Evolutionary conservation across 2,888 invertebrate genomes (phyloP).

Genomic region (Baronia brevicornis): DNA sequence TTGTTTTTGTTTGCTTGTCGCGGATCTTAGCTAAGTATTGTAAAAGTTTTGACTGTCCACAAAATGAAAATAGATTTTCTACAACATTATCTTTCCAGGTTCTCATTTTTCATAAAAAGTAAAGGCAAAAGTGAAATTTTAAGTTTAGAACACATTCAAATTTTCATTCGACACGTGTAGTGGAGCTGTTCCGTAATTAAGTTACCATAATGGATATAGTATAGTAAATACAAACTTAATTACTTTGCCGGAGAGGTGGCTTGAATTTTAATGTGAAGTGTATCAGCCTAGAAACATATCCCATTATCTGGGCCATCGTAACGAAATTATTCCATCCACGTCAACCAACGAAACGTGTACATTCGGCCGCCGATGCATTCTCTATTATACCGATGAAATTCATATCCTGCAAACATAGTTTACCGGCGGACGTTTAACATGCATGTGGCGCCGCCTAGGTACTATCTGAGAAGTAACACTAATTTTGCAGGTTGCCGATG

Average conservation of each 20-base stretch:
- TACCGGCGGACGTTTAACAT: slow-evolving; percentile 41
- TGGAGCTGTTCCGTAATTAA: slow-evolving; percentile 10
- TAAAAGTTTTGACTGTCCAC: no score
- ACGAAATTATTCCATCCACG: slow-evolving; percentile 54
- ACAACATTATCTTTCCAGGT: no score
- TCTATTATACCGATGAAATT: slow-evolving; percentile 35
- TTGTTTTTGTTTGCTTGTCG: no score
- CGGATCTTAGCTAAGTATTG: no score
- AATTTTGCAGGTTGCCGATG: slow-evolving; percentile 29
- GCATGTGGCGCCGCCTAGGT: slow-evolving; percentile 31
- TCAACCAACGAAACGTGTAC: slow-evolving; percentile 29
- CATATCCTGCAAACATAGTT: slow-evolving; percentile 47
- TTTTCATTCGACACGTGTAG: slow-evolving; percentile 3
- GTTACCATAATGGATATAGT: slow-evolving; percentile 12
- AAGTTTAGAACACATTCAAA: no score
- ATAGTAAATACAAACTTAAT: slow-evolving; percentile 25
- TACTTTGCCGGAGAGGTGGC: slow-evolving; percentile 32
- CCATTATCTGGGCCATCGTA: slow-evolving; percentile 30
- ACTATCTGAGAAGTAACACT: slow-evolving; percentile 36
- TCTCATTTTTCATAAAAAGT: no score
- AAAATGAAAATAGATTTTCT: no score
- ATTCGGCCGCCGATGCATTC: slow-evolving; percentile 22
- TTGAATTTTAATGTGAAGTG: slow-evolving; percentile 51
- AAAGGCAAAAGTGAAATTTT: no score
- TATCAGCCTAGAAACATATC: slow-evolving; percentile 38